Percentiles rank a stretch among this genome's conserved stretches.
These are phyloP conservation scores for Branchellion lobata DNA, from an alignment of 2,888 invertebrate species.

Conservation along the genomic window DNA sequence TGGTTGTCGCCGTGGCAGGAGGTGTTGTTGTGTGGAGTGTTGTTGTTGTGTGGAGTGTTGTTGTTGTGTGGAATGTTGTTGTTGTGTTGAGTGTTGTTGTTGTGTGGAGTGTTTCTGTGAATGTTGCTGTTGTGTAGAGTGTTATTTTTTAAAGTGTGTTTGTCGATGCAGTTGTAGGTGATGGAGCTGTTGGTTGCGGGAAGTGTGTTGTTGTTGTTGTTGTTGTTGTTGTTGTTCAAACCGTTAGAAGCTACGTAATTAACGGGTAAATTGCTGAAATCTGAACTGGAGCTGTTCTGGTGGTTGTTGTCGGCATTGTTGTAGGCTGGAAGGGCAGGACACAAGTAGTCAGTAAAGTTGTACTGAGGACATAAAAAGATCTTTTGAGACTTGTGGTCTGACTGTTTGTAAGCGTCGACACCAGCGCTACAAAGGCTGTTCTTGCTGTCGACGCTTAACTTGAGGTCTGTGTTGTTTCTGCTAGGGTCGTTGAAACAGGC, in stretches of 20 bases:
- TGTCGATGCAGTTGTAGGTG: neutral
- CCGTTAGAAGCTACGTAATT: neutral
- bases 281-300: neutral
- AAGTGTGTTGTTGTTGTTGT: neutral
- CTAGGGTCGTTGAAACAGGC: neutral
- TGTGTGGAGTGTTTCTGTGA: neutral
- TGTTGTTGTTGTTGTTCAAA: too few species aligned
- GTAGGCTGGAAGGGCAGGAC: neutral
- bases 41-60: neutral
- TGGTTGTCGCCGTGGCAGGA: too few species aligned
- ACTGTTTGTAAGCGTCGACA: neutral
- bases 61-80: neutral
- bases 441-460: too few species aligned
- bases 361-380: neutral
- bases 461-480: too few species aligned
- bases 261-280: neutral
- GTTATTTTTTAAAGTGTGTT: neutral
- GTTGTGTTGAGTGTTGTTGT: neutral
- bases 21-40: neutral
- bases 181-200: neutral
- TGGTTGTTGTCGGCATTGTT: neutral
- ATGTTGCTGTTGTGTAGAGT: neutral
- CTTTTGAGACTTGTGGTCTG: neutral
- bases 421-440: neutral
- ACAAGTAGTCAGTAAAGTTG: neutral